Conservation (phyloP, 2,888 invertebrate genomes). For the Catocala sponsa region DNA sequence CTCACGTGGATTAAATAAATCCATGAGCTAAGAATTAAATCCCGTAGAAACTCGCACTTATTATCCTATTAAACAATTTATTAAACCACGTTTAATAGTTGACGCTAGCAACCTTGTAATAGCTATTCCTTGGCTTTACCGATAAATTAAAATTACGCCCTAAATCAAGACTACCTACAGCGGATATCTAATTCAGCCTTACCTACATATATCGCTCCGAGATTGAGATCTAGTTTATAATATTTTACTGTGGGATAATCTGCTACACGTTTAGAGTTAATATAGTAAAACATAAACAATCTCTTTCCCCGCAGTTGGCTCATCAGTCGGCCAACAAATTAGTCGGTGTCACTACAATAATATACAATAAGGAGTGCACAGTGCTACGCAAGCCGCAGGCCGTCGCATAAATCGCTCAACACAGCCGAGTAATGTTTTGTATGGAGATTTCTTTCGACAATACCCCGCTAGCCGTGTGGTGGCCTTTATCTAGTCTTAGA, state of each 20-base stretch:
- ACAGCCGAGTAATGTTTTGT: slow-evolving; percentile 85
- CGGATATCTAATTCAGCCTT: slow-evolving; percentile 39
- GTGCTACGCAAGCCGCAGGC: slow-evolving; percentile 70
- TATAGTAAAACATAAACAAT: slow-evolving; percentile 79
- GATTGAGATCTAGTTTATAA: slow-evolving; percentile 41
- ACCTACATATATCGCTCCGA: slow-evolving; percentile 22
- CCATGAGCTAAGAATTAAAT: slow-evolving; percentile 77
- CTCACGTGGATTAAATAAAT: slow-evolving; percentile 75
- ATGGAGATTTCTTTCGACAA: slow-evolving; percentile 88
- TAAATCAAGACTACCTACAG: slow-evolving; percentile 15
- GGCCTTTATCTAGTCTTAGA: slow-evolving; percentile 85
- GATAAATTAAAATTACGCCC: slow-evolving; percentile 36
- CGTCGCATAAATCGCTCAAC: slow-evolving; percentile 87
- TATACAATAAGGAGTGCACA: slow-evolving; percentile 83
- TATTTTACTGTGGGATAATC: slow-evolving; percentile 48
- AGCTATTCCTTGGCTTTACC: slow-evolving; percentile 21
- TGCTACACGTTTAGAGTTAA: slow-evolving; percentile 64
- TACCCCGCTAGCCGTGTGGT: slow-evolving; percentile 73
- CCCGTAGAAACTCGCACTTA: slow-evolving; percentile 62
- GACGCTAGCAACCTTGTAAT: slow-evolving; percentile 18
- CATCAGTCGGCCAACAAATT: slow-evolving; percentile 87
- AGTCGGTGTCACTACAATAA: slow-evolving; percentile 87
- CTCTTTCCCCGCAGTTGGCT: slow-evolving; percentile 79
- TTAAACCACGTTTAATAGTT: slow-evolving; percentile 24
- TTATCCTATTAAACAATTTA: slow-evolving; percentile 51